phyloP scores from a whole-genome alignment of 2,113 vertebrate species.

The Pachycephala philippinensis region DNA sequence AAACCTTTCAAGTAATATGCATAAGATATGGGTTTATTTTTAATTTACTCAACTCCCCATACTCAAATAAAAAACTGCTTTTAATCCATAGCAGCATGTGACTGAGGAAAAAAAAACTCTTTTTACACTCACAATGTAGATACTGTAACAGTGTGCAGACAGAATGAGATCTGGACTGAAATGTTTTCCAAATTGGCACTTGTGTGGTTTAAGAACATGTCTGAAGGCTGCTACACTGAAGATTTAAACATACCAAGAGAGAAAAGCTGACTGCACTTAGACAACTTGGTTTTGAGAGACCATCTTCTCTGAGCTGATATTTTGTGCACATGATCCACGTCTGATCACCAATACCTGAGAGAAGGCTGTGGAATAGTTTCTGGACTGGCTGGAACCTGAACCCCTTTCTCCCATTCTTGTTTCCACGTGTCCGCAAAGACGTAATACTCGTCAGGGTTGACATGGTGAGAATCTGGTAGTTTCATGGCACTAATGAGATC shows the following conservation, averaged over 20 bases:
- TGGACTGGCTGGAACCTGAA: conserved; percentile 92
- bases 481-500: conserved; percentile 99
- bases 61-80: not conserved
- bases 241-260: not conserved
- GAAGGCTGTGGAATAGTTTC: conserved; percentile 88
- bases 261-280: not conserved
- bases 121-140: not conserved
- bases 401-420: conserved; percentile 98
- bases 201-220: not conserved
- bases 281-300: not conserved
- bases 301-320: not conserved
- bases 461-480: conserved; percentile 92
- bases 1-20: not conserved
- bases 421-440: conserved; percentile 93
- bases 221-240: not conserved
- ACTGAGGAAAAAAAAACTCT: not conserved
- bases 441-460: conserved; percentile 91
- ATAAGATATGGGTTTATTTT: not conserved
- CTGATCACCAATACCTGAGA: conserved; percentile 76
- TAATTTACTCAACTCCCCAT: not conserved
- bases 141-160: not conserved
- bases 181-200: not conserved
- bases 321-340: rapidly evolving
- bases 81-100: not conserved
- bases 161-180: not conserved